Evolutionary conservation across 2,797 vertebrate genomes (phyloP), one percentile per base, ranked within the genome.

Genomic region (Lepidocolaptes lacrymiger): DNA sequence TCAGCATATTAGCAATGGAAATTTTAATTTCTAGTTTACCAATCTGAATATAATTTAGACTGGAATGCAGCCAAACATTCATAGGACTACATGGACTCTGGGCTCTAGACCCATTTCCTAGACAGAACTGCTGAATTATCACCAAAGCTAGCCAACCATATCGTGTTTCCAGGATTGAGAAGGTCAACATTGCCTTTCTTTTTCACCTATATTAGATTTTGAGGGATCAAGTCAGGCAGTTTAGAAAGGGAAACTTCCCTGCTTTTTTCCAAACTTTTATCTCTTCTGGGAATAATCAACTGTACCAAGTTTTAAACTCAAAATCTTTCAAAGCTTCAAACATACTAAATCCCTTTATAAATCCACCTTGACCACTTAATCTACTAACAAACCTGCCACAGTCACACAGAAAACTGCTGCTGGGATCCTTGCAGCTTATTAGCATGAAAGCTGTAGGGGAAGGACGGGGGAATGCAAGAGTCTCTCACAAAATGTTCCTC

Each of bases 291-390:
- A 95, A 93, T 76, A 91, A 92, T 82, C 84, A 89, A 59, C 37
- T 46, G 58, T 79, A 49, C 36, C 36, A 22, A 59, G 32, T 75
- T 77, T 91, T 92, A 87, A 93, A 95, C 68, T 91, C 59, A 86
- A 58, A 93, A 86, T 69, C 67, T 77, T 52, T 81, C 95, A 69
- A 90, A 88, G 52, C 41, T 93, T 64, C 41, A 93, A 95, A 88
- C 59, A 90, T 27, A 82, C 16, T 51, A 84, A 91, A 92, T 89
- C 77, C 61, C 74, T 89, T 90, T 76, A 76, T 48, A 93, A 93
- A 90, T 88, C 77, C 77, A 91, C 63, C 74, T 64, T 85, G 61
- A 68, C 77, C 74, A 77, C 23, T 2, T 89, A 90, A 84, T 90
- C 89, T 79, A 79, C 63, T 85, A 76, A 80, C 27, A 87, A 88